Conservation (phyloP, 2,113 vertebrate genomes). For the Macquaria australasica region DNA sequence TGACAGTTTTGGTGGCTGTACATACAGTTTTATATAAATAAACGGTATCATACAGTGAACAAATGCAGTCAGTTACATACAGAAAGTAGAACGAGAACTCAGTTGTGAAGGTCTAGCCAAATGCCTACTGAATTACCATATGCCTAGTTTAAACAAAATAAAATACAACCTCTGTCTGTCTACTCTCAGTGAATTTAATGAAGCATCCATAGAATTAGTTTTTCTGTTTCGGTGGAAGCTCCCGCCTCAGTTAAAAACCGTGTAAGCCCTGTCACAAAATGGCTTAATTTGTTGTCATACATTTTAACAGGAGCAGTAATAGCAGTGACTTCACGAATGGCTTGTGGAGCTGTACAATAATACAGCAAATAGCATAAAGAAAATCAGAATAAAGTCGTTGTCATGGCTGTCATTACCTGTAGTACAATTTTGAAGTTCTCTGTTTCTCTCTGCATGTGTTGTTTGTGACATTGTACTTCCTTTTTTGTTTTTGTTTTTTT, state of each 20-base stretch:
- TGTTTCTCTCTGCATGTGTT: constrained; percentile 13
- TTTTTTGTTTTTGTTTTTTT: constrained; percentile 20
- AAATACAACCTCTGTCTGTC: constrained; percentile 43
- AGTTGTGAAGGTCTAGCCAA: constrained; percentile 34
- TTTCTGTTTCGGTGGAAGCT: background rate
- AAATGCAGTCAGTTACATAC: constrained; percentile 40
- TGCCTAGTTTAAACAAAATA: constrained; percentile 38
- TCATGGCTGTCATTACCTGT: background rate
- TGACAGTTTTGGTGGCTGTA: constrained; percentile 45
- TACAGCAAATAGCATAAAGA: background rate
- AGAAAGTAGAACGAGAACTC: constrained; percentile 34
- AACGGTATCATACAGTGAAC: constrained; percentile 55
- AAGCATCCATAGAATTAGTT: background rate
- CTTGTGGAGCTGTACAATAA: background rate
- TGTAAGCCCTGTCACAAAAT: background rate
- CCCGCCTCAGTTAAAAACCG: background rate
- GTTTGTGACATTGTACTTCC: constrained; percentile 42
- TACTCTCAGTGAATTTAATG: constrained; percentile 20
- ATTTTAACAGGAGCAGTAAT: background rate
- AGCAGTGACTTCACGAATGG: background rate
- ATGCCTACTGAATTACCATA: constrained; percentile 10
- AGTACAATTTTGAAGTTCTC: constrained; percentile 7
- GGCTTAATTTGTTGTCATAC: background rate
- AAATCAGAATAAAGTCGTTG: background rate
- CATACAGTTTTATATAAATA: constrained; percentile 68